Base-by-base conservation (phyloP, 2,797 vertebrate genomes). In the Dicrostonyx torquatus region DNA sequence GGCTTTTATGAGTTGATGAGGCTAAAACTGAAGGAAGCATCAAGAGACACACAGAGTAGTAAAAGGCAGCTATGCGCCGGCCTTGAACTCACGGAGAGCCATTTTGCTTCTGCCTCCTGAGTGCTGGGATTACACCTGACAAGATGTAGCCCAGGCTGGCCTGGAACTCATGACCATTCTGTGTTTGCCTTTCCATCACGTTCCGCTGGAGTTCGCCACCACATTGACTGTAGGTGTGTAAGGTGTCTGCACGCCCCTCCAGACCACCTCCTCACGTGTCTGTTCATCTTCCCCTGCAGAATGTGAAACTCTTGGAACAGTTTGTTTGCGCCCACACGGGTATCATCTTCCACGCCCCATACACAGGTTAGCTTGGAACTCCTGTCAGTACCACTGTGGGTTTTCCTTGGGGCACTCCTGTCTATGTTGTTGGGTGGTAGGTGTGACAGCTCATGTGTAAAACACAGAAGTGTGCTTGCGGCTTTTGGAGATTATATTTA, bases 241-340 rank as follows among this genome's bases (percentile, higher is more conserved):
- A 85, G 64, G 64, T 37, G 20, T 26, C 7, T 6, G 13, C 4
- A 3, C 1, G n/a, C 24, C 43, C 48, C 17, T 55, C 2, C n/a
- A 14, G 77, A 22, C 62, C 45, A 0, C 31, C 29, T 10, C 55
- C 4, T 43, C 12, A 26, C 79, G 2, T 17, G 20, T 48, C 34
- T n/a, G 43, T 78, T 18, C 62, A 43, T 95, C 43, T 92, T 66
- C n/a, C 53, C 79, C 12, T 94, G 0, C 96, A 99, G 99, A 99
- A 99, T 0, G 98, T 99, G 83, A 99, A 99, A 93, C 97, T 99
- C 68, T 96, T 99, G 96, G 98, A 99, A 93, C 99, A 99, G 98
- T 99, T 99, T 88, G 98, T 99, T 40, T 99, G 98, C 53, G 98
- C 99, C 5, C 96, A 99, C 78, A 98, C 99, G 0, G 99, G 99